phyloP scores from a whole-genome alignment of 2,797 vertebrate species.

The Distichodus sexfasciatus region DNA sequence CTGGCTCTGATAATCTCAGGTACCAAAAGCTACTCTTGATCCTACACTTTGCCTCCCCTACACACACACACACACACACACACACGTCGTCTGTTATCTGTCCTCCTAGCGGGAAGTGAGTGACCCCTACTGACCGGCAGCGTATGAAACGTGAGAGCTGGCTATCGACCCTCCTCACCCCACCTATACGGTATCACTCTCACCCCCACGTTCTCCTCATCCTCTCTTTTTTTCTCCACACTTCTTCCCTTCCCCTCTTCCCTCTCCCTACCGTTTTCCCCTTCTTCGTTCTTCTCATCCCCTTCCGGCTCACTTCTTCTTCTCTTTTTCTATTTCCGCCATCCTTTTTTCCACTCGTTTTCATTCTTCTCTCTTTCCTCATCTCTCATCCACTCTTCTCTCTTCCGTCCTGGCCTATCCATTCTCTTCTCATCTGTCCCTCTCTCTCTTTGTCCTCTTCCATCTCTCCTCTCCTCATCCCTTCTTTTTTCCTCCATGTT shows the following conservation, averaged over 20 bases:
- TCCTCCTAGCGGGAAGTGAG: conserved; percentile 2
- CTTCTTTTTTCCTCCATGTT: too few species aligned
- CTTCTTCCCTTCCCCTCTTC: neutral
- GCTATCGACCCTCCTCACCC: too few species aligned
- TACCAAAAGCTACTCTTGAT: too few species aligned
- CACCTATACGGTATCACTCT: conserved; percentile 17
- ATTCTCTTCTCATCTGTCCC: too few species aligned
- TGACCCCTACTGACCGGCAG: neutral
- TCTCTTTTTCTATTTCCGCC: neutral
- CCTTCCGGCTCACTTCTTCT: neutral
- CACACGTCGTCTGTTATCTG: conserved; percentile 13
- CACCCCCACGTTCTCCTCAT: neutral
- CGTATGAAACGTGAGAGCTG: conserved; percentile 35
- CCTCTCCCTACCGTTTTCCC: neutral
- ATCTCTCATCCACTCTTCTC: neutral
- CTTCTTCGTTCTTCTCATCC: too few species aligned
- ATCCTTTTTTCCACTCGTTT: neutral
- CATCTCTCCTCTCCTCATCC: neutral
- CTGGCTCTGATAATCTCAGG: too few species aligned
- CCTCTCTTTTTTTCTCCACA: neutral
- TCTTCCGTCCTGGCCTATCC: too few species aligned
- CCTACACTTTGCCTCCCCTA: neutral
- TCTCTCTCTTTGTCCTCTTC: neutral
- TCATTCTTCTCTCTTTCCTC: neutral
- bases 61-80: conserved; percentile 6